These are phyloP conservation scores for Ceratothoa steindachneri DNA, from an alignment of 2,888 invertebrate genomes.

Conservation along the genomic window DNA sequence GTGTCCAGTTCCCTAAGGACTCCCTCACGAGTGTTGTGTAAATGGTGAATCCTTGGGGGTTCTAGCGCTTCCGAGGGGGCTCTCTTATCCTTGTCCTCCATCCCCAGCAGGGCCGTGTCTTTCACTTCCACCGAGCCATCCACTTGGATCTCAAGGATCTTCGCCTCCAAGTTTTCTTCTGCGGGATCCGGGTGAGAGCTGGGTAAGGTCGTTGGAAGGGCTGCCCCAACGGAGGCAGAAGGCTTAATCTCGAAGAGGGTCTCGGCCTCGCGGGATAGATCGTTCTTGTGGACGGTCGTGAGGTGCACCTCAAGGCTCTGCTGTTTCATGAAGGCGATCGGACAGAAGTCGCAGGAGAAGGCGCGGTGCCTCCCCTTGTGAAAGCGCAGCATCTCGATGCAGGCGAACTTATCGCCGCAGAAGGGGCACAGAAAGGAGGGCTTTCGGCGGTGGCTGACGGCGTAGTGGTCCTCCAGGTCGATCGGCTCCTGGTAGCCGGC, in stretches of 20 bases:
- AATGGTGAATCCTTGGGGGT: constrained; percentile 22
- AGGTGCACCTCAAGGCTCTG: constrained; percentile 36
- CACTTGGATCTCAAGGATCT: constrained; percentile 27
- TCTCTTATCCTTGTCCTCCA: constrained; percentile 3
- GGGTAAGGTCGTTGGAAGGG: too few species aligned
- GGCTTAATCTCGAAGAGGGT: neutral
- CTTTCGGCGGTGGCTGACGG: constrained; percentile 20
- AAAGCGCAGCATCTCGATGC: constrained; percentile 35
- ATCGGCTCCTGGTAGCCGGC: constrained; percentile 21
- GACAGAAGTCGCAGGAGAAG: constrained; percentile 35
- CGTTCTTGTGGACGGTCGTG: constrained; percentile 29
- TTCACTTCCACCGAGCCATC: constrained; percentile 32
- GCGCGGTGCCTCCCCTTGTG: constrained; percentile 34
- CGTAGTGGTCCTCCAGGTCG: constrained; percentile 36
- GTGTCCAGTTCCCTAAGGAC: constrained; percentile 31
- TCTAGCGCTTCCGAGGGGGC: neutral
- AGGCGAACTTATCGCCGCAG: constrained; percentile 40
- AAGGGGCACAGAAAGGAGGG: constrained; percentile 22
- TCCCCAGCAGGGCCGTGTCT: constrained; percentile 1
- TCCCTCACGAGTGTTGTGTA: constrained; percentile 31
- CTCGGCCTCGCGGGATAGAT: neutral
- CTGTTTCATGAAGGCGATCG: constrained; percentile 42
- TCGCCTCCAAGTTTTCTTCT: neutral
- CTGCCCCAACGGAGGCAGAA: neutral
- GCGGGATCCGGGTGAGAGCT: neutral